These are phyloP conservation scores for Pedetes capensis DNA, from an alignment of 2,113 vertebrate genomes.

Conservation along the genomic window DNA sequence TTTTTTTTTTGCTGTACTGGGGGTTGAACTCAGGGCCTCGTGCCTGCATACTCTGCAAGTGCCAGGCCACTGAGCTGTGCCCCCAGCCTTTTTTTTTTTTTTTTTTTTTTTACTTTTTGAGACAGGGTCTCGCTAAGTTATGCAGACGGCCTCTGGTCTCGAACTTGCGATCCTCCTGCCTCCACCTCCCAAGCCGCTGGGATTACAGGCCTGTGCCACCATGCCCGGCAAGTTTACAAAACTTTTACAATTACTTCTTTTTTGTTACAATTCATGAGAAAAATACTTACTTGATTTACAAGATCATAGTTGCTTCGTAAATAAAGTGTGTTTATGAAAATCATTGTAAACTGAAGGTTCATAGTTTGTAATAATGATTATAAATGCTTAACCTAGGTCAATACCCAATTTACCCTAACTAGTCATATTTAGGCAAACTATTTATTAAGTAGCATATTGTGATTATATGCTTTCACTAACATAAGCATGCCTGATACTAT, in stretches of 20 bases:
- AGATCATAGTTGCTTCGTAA: not conserved
- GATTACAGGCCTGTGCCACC: too few relatives aligned
- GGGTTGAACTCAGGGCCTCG: too few relatives aligned
- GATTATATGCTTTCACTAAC: constrained; percentile 18
- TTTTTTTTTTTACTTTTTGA: too few relatives aligned
- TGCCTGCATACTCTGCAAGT: too few relatives aligned
- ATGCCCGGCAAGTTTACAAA: not conserved
- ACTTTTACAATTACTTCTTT: not conserved
- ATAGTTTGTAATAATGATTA: not conserved
- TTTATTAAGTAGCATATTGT: not conserved
- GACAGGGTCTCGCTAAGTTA: too few relatives aligned
- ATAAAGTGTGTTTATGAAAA: not conserved
- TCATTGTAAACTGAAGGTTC: not conserved
- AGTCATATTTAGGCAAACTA: not conserved
- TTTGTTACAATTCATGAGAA: not conserved
- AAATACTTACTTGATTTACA: not conserved
- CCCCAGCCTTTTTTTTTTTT: too few relatives aligned
- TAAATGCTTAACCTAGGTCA: not conserved
- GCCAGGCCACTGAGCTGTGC: too few relatives aligned
- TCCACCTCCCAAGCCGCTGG: too few relatives aligned
- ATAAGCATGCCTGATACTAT: not conserved
- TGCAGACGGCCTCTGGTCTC: too few relatives aligned
- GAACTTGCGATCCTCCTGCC: too few relatives aligned
- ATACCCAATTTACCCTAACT: not conserved
- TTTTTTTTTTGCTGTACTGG: too few relatives aligned